Percentiles rank a stretch among this genome's conserved stretches.
phyloP scores from a whole-genome alignment of 2,797 vertebrate genomes.

The Hydrolagus colliei region DNA sequence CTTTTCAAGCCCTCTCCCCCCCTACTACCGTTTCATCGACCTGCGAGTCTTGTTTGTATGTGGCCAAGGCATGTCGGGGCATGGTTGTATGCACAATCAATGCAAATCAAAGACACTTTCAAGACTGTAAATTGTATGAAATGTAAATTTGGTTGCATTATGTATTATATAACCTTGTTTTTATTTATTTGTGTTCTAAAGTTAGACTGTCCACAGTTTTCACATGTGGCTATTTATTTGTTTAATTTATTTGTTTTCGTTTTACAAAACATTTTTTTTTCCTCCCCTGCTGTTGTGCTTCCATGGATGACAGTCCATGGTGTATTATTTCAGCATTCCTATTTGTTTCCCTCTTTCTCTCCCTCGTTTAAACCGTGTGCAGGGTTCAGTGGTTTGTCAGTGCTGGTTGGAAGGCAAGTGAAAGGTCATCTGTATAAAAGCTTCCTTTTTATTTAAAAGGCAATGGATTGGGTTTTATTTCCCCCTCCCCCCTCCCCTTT shows the following conservation, averaged over 20 bases:
- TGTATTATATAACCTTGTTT: constrained; percentile 56
- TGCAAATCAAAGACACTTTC: constrained; percentile 78
- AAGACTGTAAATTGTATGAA: constrained; percentile 73
- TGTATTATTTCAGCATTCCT: constrained; percentile 68
- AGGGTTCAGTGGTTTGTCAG: constrained; percentile 26
- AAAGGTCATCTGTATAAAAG: constrained; percentile 60
- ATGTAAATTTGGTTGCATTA: constrained; percentile 56
- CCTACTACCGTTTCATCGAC: constrained; percentile 55
- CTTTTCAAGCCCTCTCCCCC: constrained; percentile 34
- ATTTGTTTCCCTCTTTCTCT: constrained; percentile 44
- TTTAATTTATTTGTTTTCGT: constrained; percentile 82
- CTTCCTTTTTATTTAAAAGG: constrained; percentile 62
- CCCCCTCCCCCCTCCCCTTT: constrained; percentile 39
- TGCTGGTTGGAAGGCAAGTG: constrained; percentile 41
- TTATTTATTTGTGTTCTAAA: constrained; percentile 80
- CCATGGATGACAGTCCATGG: constrained; percentile 54
- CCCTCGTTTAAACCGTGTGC: constrained; percentile 8
- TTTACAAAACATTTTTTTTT: constrained; percentile 47
- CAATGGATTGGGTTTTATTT: constrained; percentile 61
- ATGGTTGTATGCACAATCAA: constrained; percentile 90
- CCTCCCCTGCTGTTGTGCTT: constrained; percentile 34
- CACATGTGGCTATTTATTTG: constrained; percentile 92
- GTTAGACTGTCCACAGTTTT: constrained; percentile 71
- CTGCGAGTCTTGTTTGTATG: constrained; percentile 62
- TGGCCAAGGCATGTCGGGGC: constrained; percentile 62